A percentile compares a stretch with the other conserved stretches of the same genome.
Conservation (phyloP, 2,797 vertebrate genomes). For the Girardinus metallicus region DNA sequence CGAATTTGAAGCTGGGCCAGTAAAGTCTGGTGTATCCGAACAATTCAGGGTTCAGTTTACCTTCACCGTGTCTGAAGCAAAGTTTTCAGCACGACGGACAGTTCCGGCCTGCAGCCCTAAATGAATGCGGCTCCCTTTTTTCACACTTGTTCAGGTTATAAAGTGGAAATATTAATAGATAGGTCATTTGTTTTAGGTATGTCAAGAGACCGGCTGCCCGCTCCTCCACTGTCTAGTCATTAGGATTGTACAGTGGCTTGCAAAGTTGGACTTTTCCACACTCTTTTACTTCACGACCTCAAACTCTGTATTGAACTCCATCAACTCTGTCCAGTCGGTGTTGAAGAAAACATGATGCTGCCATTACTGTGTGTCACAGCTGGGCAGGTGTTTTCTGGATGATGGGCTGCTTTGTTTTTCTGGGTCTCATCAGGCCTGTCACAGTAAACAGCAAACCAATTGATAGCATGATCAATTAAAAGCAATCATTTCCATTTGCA, state of each 20-base stretch:
- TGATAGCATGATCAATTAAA: too few relatives aligned
- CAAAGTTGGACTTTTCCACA: background rate
- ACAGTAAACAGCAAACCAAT: too few relatives aligned
- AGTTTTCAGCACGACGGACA: conserved; percentile 45
- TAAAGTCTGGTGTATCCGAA: background rate
- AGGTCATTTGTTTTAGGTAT: background rate
- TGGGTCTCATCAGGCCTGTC: background rate
- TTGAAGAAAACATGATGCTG: background rate
- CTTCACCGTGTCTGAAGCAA: background rate
- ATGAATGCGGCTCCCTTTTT: background rate
- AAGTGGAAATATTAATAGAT: background rate
- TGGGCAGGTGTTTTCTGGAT: too few relatives aligned
- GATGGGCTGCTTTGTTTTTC: background rate
- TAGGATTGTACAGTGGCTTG: background rate
- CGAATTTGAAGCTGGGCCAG: background rate
- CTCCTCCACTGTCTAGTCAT: background rate
- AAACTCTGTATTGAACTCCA: background rate
- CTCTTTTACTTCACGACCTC: background rate
- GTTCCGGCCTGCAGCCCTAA: background rate
- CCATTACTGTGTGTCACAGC: background rate
- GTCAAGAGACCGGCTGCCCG: background rate
- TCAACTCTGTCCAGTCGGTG: background rate
- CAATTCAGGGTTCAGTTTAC: background rate
- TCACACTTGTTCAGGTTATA: background rate
- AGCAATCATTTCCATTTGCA: too few relatives aligned